A percentile compares a stretch with the other conserved stretches of the same genome.
phyloP scores from a whole-genome alignment of 2,797 vertebrate species.

The Pipistrellus pygmaeus region DNA sequence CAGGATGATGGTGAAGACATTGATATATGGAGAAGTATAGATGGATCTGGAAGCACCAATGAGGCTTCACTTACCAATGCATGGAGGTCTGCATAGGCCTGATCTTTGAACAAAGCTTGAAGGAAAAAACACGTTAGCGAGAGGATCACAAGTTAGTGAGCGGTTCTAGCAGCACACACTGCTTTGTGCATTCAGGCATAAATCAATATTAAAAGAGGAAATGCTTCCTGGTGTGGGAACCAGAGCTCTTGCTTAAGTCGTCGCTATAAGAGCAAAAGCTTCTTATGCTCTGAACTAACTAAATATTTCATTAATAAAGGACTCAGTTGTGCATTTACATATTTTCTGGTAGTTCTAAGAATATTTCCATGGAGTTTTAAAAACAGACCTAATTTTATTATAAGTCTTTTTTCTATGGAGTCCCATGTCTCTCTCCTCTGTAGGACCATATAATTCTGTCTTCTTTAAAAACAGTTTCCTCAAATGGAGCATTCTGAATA shows the following conservation, averaged over 20 bases:
- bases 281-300: not conserved
- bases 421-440: slow-evolving; percentile 1
- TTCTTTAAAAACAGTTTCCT: not conserved
- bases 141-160: not conserved
- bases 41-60: not conserved
- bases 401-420: not conserved
- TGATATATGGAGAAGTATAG: not conserved
- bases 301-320: slow-evolving; percentile 3
- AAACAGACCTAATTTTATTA: not conserved
- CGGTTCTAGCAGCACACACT: not conserved
- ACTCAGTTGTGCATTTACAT: not conserved
- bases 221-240: not conserved
- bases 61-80: not conserved
- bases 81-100: not conserved
- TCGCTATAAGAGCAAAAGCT: not conserved
- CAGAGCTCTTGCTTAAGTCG: not conserved
- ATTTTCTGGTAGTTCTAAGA: not conserved
- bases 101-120: not conserved
- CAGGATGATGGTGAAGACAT: not conserved
- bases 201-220: not conserved
- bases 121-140: not conserved
- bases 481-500: not conserved
- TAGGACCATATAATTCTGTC: slow-evolving; percentile 31
- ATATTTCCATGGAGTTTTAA: not conserved
- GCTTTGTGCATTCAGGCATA: not conserved